Base-by-base conservation (phyloP, 2,888 invertebrate species). In the Beris morrisii region DNA sequence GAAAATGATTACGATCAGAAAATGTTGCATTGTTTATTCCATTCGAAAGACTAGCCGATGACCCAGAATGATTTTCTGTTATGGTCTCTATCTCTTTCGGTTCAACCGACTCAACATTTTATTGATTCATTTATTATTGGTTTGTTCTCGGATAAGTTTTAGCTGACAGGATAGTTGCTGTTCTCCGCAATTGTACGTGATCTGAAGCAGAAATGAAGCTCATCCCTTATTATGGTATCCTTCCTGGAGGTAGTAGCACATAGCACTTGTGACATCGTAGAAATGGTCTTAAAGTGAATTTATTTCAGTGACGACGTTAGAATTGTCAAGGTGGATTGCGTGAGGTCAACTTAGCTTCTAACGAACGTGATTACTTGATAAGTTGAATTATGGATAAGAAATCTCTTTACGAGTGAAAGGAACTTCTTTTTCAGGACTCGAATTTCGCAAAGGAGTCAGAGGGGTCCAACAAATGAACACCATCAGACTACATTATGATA, bases 51-150 rank as follows among this genome's bases (percentile, higher is more conserved):
- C 38, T 38, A 38, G 38, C 38, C 5, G 38, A 38, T 38, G 38
- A 38, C 38, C 38, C 38, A 38, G 38, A 38, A 38, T 38, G 38
- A 38, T 38, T 38, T 9, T 9, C 38, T 38, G 9, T 38, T 5
- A 38, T 38, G 38, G 38, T 38, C 5, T 38, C 5, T 38, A 5
- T 38, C 38, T 38, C 7, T 9, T 38, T 9, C 38, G 38, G 38
- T 38, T 38, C 9, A 7, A 38, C 38, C 38, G 38, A 38, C 7
- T 38, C 38, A 38, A 5, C 5, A 38, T 61, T 61, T 61, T 38
- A 61, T 61, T 38, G 52, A 61, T 61, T 61, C 61, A 61, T 61
- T 61, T 52, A 30, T 50, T 46, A 59, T 48, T 48, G 61, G 50
- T 61, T 61, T 61, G 50, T 38, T 15, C 32, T 44, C 59, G 38